Base-by-base conservation (phyloP, 2,888 invertebrate genomes). In the Meandrusa payeni region DNA sequence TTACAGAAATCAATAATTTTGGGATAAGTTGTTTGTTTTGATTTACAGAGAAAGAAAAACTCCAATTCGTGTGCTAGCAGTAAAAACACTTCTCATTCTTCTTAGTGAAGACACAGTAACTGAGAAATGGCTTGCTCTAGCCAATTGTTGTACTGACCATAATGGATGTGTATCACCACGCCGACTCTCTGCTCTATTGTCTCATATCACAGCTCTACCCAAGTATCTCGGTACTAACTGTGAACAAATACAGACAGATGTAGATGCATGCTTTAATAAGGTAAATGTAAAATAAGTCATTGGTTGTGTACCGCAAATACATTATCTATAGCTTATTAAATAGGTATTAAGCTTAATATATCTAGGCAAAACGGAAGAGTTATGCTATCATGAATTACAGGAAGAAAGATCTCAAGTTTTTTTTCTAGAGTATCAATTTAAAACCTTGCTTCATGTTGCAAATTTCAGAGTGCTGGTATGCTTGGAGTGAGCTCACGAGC, bases 231-330 rank as follows among this genome's bases (percentile, higher is more conserved):
- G 92, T 48, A 82, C 87, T 10, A 88, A 89, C 17, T 92, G 91
- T 15, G 85, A 89, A 43, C 89, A 90, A 39, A 89, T 94, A 11
- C 90, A 91, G 53, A 80, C 88, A 7, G 92, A 94, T 51, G 89
- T 95, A 39, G 92, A 94, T 50, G 90, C 90, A 53, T 95, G 95
- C 75, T 94, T 94, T 78, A 86, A 88, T 50, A 91, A 92, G 87
- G 93, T 93, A 78, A 43, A 26, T 10, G n/a, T n/a, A n/a, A n/a
- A n/a, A n/a, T n/a, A n/a, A n/a, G n/a, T n/a, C n/a, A n/a, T n/a
- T n/a, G n/a, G n/a, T n/a, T n/a, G n/a, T n/a, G n/a, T n/a, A n/a
- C n/a, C n/a, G n/a, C n/a, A n/a, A n/a, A n/a, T n/a, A n/a, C n/a
- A n/a, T n/a, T n/a, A n/a, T n/a, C n/a, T n/a, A n/a, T n/a, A n/a